Conservation (phyloP, 2,113 vertebrate species). For the Sterna hirundo region DNA sequence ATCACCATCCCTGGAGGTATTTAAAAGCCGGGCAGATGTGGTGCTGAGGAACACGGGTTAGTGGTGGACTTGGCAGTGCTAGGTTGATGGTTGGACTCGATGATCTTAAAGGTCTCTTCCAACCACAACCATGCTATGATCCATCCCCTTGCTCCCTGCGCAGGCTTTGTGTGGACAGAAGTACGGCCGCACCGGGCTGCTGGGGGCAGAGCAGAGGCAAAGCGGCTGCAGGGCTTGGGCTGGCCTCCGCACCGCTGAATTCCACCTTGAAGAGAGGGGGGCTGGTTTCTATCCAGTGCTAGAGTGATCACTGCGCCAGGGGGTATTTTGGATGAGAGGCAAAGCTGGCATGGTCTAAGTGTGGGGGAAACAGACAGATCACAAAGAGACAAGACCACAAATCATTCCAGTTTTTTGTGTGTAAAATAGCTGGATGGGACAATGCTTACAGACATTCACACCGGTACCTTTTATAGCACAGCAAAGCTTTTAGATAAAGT, state of each 20-base stretch:
- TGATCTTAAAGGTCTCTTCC: neutral
- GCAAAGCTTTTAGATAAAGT: neutral
- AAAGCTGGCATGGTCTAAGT: neutral
- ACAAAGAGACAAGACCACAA: neutral
- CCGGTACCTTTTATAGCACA: neutral
- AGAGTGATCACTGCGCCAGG: neutral
- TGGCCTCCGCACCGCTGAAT: neutral
- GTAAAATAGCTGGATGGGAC: neutral
- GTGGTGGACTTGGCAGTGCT: neutral
- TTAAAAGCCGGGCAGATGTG: neutral
- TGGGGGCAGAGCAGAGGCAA: neutral
- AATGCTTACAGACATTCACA: neutral
- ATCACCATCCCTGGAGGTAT: neutral
- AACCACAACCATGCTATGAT: neutral
- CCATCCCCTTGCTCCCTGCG: neutral
- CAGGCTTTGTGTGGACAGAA: neutral
- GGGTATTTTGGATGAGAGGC: neutral
- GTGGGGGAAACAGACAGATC: neutral
- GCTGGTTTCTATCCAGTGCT: fast-evolving
- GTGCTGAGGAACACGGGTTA: neutral
- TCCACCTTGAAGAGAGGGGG: neutral
- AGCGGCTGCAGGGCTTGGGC: neutral
- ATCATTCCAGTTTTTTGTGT: neutral
- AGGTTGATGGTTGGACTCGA: neutral
- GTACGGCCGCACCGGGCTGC: neutral